A percentile compares a stretch with the other conserved stretches of the same genome.
Conservation (phyloP, 2,888 invertebrate genomes). For the Antheraea yamamai region DNA sequence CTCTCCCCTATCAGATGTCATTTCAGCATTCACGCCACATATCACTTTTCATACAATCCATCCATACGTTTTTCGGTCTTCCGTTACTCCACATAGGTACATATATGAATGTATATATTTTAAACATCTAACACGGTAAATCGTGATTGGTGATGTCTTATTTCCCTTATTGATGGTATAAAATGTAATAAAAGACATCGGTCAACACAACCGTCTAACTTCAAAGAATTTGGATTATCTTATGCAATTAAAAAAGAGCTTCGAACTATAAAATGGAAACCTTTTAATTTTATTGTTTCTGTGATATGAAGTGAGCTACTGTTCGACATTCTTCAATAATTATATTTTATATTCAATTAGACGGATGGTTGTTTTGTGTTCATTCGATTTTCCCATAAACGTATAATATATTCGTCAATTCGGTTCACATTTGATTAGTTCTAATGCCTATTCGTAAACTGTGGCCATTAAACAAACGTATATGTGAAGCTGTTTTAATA, state of each 20-base stretch:
- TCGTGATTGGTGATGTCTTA: neutral
- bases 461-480: conserved; percentile 35
- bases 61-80: no score
- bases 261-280: conserved; percentile 39
- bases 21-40: no score
- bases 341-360: conserved; percentile 41
- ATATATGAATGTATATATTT: neutral
- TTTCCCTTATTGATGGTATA: neutral
- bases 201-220: conserved; percentile 1
- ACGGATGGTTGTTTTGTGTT: conserved; percentile 34
- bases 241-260: conserved; percentile 37
- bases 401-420: conserved; percentile 36
- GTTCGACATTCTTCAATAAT: conserved; percentile 40
- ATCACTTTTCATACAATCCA: no score
- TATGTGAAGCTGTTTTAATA: no score
- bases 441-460: conserved; percentile 38
- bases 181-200: conserved; percentile 4
- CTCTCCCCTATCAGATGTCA: no score
- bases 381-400: conserved; percentile 37
- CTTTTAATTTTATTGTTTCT: conserved; percentile 32
- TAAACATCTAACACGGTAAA: neutral
- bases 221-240: conserved; percentile 17
- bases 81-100: no score
- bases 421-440: conserved; percentile 44
- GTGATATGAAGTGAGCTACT: conserved; percentile 22